Conservation (phyloP, 1,140 invertebrate species). For the Hestina assimilis region DNA sequence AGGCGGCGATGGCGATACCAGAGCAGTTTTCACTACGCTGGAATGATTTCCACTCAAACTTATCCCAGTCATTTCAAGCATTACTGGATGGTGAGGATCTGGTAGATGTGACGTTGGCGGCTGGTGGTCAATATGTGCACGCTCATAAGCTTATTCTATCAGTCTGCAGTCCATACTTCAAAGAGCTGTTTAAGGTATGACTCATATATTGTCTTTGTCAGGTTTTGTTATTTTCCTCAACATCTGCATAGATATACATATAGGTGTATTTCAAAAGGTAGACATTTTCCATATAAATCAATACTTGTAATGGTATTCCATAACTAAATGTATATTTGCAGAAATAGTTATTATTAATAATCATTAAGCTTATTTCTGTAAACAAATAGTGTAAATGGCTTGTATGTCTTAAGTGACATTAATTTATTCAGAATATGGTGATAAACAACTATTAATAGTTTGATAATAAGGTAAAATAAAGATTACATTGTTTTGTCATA, state of each 20-base stretch:
- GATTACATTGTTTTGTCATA: not conserved
- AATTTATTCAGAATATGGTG: constrained; percentile 16
- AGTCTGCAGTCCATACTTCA: constrained; percentile 85
- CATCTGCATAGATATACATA: constrained; percentile 29
- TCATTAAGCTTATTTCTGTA: constrained; percentile 18
- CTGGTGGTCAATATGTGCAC: constrained; percentile 82
- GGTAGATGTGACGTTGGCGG: constrained; percentile 86
- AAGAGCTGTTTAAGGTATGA: constrained; percentile 85
- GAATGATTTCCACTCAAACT: constrained; percentile 91
- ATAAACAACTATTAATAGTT: no score
- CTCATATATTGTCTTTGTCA: constrained; percentile 45
- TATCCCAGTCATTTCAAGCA: constrained; percentile 84
- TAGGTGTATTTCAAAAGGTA: constrained; percentile 21
- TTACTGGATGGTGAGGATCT: constrained; percentile 83
- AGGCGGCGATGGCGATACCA: constrained; percentile 62
- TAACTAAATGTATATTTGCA: constrained; percentile 9
- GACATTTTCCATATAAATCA: constrained; percentile 33
- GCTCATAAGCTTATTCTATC: constrained; percentile 86
- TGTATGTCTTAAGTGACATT: constrained; percentile 3
- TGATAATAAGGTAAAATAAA: no score
- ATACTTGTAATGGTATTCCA: constrained; percentile 21
- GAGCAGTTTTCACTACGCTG: constrained; percentile 90
- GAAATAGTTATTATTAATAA: constrained; percentile 4
- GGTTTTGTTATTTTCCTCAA: constrained; percentile 37
- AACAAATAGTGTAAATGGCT: constrained; percentile 13